phyloP scores from a whole-genome alignment of 2,888 invertebrate species.

The Nomada goodeniana region DNA sequence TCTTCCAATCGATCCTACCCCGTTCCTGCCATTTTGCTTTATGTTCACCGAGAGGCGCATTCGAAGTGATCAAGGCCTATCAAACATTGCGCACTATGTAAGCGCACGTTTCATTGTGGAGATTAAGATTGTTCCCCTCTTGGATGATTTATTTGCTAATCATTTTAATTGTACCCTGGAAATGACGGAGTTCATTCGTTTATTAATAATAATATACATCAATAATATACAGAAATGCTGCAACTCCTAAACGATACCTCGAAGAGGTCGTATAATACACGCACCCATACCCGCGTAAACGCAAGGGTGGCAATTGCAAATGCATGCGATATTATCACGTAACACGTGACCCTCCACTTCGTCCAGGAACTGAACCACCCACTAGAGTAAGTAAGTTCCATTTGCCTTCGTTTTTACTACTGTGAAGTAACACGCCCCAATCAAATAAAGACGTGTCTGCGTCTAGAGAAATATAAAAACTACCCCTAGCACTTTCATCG shows the following conservation, averaged over 20 bases:
- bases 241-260: no score
- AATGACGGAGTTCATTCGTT: no score
- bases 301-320: background rate
- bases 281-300: background rate
- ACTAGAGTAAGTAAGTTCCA: background rate
- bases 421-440: background rate
- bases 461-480: background rate
- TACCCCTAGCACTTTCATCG: background rate
- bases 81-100: no score
- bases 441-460: slow-evolving; percentile 2
- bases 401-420: slow-evolving; percentile 5
- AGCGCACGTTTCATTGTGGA: no score
- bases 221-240: no score
- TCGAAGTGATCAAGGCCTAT: no score
- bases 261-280: no score
- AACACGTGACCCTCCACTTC: background rate
- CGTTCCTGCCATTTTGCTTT: background rate
- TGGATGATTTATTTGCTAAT: no score
- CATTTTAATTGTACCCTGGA: no score
- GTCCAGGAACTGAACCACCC: background rate
- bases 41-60: no score
- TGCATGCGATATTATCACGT: slow-evolving; percentile 2
- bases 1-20: slow-evolving; percentile 27
- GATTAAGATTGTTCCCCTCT: no score
- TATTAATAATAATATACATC: no score